phyloP scores from a whole-genome alignment of 2,113 vertebrate genomes.

The Erythrolamprus reginae region DNA sequence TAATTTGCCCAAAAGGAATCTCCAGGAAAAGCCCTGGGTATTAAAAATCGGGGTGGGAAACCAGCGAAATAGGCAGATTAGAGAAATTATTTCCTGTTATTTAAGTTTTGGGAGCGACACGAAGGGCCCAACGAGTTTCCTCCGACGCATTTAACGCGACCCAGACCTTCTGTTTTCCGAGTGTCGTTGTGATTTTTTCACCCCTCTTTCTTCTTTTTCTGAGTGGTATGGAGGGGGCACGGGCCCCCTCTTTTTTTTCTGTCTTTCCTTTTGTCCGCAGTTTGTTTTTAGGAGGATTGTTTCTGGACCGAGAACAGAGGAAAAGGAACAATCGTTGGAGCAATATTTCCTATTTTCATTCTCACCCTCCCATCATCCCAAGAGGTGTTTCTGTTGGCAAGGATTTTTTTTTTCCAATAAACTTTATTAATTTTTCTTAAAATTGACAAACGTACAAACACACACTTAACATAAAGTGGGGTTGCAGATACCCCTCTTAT shows the following conservation, averaged over 20 bases:
- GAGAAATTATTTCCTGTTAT: conserved; percentile 60
- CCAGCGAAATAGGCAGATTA: neutral
- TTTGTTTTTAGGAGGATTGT: conserved; percentile 27
- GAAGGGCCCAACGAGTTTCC: neutral
- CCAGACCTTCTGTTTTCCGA: neutral
- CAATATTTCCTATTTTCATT: accelerated
- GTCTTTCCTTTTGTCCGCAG: neutral
- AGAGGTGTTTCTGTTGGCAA: accelerated
- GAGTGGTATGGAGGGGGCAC: neutral
- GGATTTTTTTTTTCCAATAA: too few species aligned
- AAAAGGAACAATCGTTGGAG: neutral
- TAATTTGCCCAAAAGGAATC: neutral
- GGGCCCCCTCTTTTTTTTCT: neutral
- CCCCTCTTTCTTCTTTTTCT: neutral
- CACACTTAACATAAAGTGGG: too few species aligned
- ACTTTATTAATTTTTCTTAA: too few species aligned
- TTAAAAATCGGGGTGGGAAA: neutral
- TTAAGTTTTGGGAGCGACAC: neutral
- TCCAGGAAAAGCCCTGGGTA: conserved; percentile 27
- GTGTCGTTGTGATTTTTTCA: neutral
- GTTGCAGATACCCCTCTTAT: too few species aligned
- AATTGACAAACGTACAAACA: too few species aligned
- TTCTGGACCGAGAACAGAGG: conserved; percentile 54
- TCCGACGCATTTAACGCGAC: neutral
- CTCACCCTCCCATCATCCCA: neutral